Evolutionary conservation across 2,888 invertebrate species (phyloP), one percentile per base, ranked within the genome.

Genomic region (Lycaena phlaeas): DNA sequence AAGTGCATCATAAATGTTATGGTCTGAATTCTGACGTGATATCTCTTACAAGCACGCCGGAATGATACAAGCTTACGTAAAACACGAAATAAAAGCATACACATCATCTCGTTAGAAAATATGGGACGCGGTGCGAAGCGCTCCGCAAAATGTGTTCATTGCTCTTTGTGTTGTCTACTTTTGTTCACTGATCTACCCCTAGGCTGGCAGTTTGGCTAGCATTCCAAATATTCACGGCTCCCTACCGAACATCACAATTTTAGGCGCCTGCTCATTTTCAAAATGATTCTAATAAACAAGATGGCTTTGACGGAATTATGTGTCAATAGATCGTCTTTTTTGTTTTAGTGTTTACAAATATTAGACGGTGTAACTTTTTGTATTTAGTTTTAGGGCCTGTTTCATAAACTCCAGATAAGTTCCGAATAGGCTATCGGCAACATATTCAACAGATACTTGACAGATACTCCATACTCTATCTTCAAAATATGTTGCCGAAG

Each of bases 71-170:
- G 41, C 38, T 45, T 48, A 41, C 39, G 40, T 15, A 27, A 45
- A 45, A 40, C 48, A 40, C 38, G 47, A 43, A 46, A 71, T 71
- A 73, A 70, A 68, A 64, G 71, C 51, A 62, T 65, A 62, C 67
- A 64, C 68, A 76, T 79, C 75, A 79, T 75, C 74, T 75, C 73
- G 74, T 79, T 78, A 78, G 70, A 67, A 72, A 71, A 81, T 79
- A 76, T 81, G 68, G 78, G 68, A 63, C 79, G 68, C 69, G 65
- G 62, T 64, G 69, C 65, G 68, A 68, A 63, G 62, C 68, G 70
- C 70, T 75, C 70, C 56, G 67, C 66, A 64, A 71, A 75, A 76
- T 74, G 74, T 72, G 72, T 72, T 68, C 71, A 74, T 72, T 77
- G 78, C 78, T 75, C 78, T 79, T 78, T 81, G 79, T 78, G 74